phyloP scores from a whole-genome alignment of 2,113 vertebrate genomes.

The Aythya baeri region DNA sequence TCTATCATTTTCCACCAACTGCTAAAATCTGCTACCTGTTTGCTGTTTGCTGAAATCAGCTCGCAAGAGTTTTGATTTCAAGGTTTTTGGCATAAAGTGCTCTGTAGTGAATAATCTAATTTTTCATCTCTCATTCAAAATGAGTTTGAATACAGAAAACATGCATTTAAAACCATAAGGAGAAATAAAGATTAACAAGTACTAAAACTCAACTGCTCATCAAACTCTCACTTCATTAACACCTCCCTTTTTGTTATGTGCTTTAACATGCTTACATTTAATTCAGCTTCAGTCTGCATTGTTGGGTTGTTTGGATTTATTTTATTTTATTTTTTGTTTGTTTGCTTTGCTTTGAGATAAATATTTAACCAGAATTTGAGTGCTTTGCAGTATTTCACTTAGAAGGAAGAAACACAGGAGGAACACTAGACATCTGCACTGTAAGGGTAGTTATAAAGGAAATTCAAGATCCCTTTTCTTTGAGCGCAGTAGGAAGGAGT shows the following conservation, averaged over 20 bases:
- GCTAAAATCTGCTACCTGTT: background rate
- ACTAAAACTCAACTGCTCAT: background rate
- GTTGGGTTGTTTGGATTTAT: accelerated
- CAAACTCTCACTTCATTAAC: background rate
- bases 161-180: background rate
- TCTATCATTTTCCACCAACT: background rate
- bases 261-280: background rate
- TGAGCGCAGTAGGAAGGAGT: background rate
- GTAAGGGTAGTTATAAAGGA: background rate
- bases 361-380: background rate
- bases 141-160: background rate
- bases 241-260: background rate
- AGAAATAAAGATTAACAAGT: background rate
- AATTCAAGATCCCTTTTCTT: background rate
- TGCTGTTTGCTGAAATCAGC: background rate
- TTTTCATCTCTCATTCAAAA: background rate
- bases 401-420: background rate
- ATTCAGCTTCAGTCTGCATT: background rate
- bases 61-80: background rate
- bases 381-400: background rate
- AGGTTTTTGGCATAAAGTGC: background rate
- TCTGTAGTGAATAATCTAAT: background rate
- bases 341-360: background rate
- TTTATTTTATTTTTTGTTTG: background rate
- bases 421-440: background rate